Evolutionary conservation across 2,888 invertebrate species (phyloP), one percentile per base, ranked within the genome.

Genomic region (Dryocosmus kuriphilus): DNA sequence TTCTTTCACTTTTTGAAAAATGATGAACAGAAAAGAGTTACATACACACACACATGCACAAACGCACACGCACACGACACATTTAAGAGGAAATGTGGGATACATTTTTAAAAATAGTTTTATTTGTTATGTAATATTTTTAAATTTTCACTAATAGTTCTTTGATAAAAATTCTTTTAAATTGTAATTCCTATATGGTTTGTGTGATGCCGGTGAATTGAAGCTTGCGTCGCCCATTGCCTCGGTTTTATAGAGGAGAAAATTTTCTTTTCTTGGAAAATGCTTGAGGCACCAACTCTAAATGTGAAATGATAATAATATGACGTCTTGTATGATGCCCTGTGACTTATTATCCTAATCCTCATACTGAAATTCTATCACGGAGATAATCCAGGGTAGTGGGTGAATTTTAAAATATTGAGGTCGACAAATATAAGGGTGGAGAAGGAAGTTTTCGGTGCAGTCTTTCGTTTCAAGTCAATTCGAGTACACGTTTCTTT

Each of bases 391-490:
- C 51, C 51, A 32, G 51, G 51, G 30, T 32, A 30, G n/a, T 46
- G 30, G 51, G 30, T 46, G 71, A 51, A 71, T 71, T 51, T 71
- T 30, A 71, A 71, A 30, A 32, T 9, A 24, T 11, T 24, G 7
- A 14, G 14, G 0, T 4, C 30, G n/a, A 30, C n/a, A 71, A 32
- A 55, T 71, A 71, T 71, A 71, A 71, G 51, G 71, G 30, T 51
- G 71, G 30, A 19, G 11, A n/a, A 51, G 11, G 14, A 24, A 71
- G 19, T 32, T 71, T n/a, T 32, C 32, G 11, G 11, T 24, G 8
- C 51, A 71, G 71, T 71, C 51, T 71, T 51, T 71, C 71, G 7
- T 71, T 71, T 71, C n/a, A 30, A 19, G n/a, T 27, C 51, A 14
- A 9, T 30, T 46, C 32, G 51, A 51, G 2, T 32, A n/a, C 19